Base-by-base conservation (phyloP, 2,113 vertebrate species). In the Campylomormyrus tamandua region DNA sequence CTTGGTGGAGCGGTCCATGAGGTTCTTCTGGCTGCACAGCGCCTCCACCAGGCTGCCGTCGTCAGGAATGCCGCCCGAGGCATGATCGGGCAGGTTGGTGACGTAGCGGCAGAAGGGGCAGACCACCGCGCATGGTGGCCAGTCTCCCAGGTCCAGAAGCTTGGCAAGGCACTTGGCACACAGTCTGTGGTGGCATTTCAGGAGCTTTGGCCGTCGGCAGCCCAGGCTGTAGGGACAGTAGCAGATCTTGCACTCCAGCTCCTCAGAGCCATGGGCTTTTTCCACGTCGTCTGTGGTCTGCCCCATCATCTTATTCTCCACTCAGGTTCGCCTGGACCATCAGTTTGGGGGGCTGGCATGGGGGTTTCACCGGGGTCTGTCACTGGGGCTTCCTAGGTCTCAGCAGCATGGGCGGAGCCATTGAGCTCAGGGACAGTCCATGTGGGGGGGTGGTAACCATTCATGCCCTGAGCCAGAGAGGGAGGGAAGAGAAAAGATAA, bases 161-260 rank as follows among this genome's bases (percentile, higher is more conserved):
- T 98, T 98, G 90, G 93, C 93, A 48, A 99, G 96, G 92, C 98
- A 99, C 94, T 97, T 98, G 94, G 97, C 96, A 90, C 98, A 99
- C 9, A 99, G 96, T 27, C 97, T 95, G 92, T 99, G 98, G 92
- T 97, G 97, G 27, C 98, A 99, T 90, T 96, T 96, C 15, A 99
- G 96, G 89, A 98, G 95, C 91, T 98, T 99, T 0, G 98, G 98
- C 89, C 97, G 96, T 49, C 97, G 96, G 91, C 96, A 95, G 0
- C 95, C 94, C 90, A 98, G 93, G 92, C 97, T 98, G 91, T 98
- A 99, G 0, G 95, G 93, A 19, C 96, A 98, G 92, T 99, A 99
- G 89, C 98, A 99, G 93, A 99, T 99, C 93, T 98, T 99, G 92
- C 98, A 99, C 95, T 99, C 98, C 0, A 99, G 95, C 90, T 99